Conservation (phyloP, 2,113 vertebrate genomes). For the Tetraodon nigroviridis region DNA sequence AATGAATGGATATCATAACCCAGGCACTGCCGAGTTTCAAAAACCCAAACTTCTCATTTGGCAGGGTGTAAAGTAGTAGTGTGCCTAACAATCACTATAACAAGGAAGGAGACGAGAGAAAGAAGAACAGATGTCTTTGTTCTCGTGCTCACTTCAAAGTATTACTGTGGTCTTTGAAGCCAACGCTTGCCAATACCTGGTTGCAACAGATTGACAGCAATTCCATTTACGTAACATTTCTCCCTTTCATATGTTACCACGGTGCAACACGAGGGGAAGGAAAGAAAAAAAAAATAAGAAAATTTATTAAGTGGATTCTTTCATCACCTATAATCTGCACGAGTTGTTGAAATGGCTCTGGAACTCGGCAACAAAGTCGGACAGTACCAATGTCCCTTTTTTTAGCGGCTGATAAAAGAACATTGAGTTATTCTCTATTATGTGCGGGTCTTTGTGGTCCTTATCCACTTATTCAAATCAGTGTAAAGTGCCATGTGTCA, state of each 20-base stretch:
- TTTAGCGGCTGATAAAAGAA: conserved; percentile 61
- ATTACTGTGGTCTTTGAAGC: conserved; percentile 64
- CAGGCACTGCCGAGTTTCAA: conserved; percentile 30
- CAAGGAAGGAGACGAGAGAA: conserved; percentile 31
- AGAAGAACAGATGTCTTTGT: conserved; percentile 53
- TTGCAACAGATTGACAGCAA: conserved; percentile 54
- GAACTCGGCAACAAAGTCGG: conserved; percentile 43
- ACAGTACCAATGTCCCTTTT: conserved; percentile 69
- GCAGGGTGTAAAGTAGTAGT: conserved; percentile 49
- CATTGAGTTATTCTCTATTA: conserved; percentile 57
- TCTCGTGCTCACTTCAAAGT: conserved; percentile 69
- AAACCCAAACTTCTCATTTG: conserved; percentile 51
- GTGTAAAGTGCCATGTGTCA: conserved; percentile 60
- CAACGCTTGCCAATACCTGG: conserved; percentile 53
- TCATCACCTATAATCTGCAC: conserved; percentile 60
- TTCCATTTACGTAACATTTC: conserved; percentile 64
- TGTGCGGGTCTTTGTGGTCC: conserved; percentile 57
- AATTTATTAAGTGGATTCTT: conserved; percentile 69
- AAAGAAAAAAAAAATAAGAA: conserved; percentile 52
- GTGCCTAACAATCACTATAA: conserved; percentile 54
- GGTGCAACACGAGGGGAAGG: conserved; percentile 57
- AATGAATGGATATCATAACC: no score
- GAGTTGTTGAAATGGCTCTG: conserved; percentile 40
- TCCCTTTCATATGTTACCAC: conserved; percentile 47
- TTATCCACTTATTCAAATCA: conserved; percentile 74